Evolutionary conservation across 2,888 invertebrate species (phyloP).

Genomic region (Tupiocoris notatus): DNA sequence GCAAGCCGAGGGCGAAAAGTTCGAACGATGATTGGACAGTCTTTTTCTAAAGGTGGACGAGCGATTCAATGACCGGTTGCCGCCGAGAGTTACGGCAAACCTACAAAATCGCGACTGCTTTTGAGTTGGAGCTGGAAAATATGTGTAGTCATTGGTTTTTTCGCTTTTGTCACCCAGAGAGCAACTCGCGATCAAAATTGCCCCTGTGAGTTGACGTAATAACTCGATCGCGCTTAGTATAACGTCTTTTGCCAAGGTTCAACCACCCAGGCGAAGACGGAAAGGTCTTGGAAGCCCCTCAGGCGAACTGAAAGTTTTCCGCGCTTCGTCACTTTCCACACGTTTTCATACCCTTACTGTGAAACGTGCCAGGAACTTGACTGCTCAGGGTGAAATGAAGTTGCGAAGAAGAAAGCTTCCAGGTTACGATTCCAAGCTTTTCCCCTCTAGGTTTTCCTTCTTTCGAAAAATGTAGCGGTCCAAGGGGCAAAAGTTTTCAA

Average conservation of each 20-base stretch:
- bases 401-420: no score
- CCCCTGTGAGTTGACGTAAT: neutral
- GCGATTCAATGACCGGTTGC: neutral
- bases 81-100: neutral
- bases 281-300: neutral
- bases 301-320: neutral
- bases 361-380: neutral
- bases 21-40: conserved; percentile 11
- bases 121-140: neutral
- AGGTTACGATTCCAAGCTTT: no score
- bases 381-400: no score
- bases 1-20: neutral
- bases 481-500: no score
- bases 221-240: no score
- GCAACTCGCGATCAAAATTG: neutral
- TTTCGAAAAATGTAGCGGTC: no score
- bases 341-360: neutral
- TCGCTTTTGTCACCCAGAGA: neutral
- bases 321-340: neutral
- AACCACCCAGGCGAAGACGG: neutral
- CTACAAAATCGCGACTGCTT: neutral
- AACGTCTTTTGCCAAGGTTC: neutral
- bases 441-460: no score
- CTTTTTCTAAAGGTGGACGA: neutral
- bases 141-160: neutral